Evolutionary conservation across 2,797 vertebrate genomes (phyloP).

Genomic region (Sebastes itinus): DNA sequence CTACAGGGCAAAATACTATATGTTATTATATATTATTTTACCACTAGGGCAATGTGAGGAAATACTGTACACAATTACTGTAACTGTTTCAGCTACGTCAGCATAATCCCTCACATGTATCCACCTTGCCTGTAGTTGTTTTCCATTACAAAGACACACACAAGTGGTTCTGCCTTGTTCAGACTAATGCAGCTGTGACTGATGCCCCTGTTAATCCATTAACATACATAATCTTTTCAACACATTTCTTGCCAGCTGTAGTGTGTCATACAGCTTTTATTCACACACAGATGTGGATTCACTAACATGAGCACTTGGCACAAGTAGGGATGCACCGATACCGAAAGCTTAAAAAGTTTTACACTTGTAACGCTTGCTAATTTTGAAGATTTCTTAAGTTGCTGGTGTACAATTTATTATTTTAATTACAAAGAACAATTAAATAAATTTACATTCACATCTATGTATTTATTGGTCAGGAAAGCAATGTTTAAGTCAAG

Average conservation of each 20-base stretch:
- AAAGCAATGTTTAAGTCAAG: too few relatives aligned
- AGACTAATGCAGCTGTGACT: conserved; percentile 29
- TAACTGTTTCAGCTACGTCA: not conserved
- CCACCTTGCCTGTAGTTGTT: not conserved
- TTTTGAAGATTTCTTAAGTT: too few relatives aligned
- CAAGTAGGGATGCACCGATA: too few relatives aligned
- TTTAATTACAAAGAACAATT: too few relatives aligned
- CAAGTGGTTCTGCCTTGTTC: not conserved
- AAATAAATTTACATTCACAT: too few relatives aligned
- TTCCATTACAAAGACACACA: conserved; percentile 15
- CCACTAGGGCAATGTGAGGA: not conserved
- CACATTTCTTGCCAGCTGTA: not conserved
- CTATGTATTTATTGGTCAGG: too few relatives aligned
- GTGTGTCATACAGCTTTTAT: conserved; percentile 19
- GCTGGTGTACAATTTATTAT: too few relatives aligned
- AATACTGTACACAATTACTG: not conserved
- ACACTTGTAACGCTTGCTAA: too few relatives aligned
- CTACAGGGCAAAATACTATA: not conserved
- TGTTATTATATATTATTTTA: not conserved
- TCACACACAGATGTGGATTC: conserved; percentile 15
- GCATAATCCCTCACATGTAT: not conserved
- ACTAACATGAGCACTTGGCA: not conserved
- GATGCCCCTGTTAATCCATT: conserved; percentile 30
- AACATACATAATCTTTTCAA: conserved; percentile 31
- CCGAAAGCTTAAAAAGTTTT: too few relatives aligned